These are phyloP conservation scores for Turdus rufiventris DNA, from an alignment of 2,113 vertebrate species.

Conservation along the genomic window DNA sequence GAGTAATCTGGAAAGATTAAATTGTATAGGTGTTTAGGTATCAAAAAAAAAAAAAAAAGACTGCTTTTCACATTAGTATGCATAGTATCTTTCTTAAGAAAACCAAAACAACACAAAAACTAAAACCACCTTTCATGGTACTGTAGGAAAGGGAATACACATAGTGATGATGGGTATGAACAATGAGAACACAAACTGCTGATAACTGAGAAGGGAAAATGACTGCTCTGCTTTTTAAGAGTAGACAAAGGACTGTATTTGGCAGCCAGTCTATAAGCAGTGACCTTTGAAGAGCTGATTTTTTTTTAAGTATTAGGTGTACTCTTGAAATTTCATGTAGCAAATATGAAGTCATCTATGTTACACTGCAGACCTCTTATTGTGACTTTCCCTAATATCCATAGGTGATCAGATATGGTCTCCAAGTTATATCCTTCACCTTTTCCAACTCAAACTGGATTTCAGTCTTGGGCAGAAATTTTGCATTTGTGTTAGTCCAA, in stretches of 20 bases:
- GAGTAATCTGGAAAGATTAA: background rate
- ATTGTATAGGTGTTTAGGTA: background rate
- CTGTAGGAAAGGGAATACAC: background rate
- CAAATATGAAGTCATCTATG: background rate
- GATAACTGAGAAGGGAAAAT: constrained; percentile 3
- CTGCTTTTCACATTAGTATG: background rate
- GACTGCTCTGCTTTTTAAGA: background rate
- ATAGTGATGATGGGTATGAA: background rate
- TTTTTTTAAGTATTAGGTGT: background rate
- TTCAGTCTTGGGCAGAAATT: background rate
- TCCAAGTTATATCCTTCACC: background rate
- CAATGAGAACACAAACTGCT: background rate
- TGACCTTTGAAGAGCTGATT: background rate
- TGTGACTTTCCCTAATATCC: fast-evolving
- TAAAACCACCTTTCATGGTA: background rate
- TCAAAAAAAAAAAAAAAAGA: background rate
- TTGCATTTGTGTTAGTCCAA: background rate
- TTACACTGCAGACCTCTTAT: background rate
- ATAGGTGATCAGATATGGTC: background rate
- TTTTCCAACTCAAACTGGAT: background rate
- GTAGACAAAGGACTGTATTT: background rate
- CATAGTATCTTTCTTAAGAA: background rate
- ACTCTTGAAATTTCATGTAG: background rate
- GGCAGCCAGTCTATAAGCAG: background rate
- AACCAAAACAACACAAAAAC: background rate